phyloP scores from a whole-genome alignment of 1,140 invertebrate species.

The Patella vulgata region DNA sequence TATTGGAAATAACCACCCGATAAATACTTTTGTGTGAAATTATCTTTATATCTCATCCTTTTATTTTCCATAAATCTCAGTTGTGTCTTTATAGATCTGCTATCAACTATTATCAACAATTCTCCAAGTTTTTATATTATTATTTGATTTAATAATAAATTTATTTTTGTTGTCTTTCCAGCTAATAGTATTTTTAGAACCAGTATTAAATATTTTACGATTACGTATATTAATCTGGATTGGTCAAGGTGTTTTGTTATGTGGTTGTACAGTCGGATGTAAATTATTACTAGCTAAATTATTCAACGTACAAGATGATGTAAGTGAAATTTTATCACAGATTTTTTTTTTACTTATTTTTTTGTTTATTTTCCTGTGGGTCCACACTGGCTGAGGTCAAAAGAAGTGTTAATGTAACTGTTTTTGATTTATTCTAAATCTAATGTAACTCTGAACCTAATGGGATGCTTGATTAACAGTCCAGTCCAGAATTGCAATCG shows the following conservation, averaged over 20 bases:
- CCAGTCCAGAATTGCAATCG: too few relatives aligned
- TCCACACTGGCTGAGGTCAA: too few relatives aligned
- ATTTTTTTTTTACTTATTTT: conserved; percentile 1
- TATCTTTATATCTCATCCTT: too few relatives aligned
- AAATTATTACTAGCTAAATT: conserved; percentile 68
- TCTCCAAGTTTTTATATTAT: too few relatives aligned
- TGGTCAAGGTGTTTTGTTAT: conserved; percentile 59
- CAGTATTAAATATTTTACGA: conserved; percentile 52
- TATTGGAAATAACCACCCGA: too few relatives aligned
- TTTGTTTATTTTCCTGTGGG: background rate
- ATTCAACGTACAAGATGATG: conserved; percentile 72
- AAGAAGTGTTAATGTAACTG: conserved; percentile 1
- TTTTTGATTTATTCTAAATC: background rate
- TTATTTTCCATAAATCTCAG: too few relatives aligned
- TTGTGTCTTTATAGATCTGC: too few relatives aligned
- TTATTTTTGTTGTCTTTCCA: too few relatives aligned
- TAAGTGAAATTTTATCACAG: conserved; percentile 55
- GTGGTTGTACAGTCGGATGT: conserved; percentile 62
- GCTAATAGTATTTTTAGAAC: conserved; percentile 64
- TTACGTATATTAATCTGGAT: conserved; percentile 51
- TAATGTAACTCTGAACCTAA: conserved; percentile 2
- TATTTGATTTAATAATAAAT: too few relatives aligned
- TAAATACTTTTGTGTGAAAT: conserved; percentile 25
- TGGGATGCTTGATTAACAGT: too few relatives aligned
- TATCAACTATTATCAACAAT: too few relatives aligned